Percentiles rank a stretch among this genome's conserved stretches.
Conservation (phyloP, 2,113 vertebrate genomes). For the Promerops cafer region DNA sequence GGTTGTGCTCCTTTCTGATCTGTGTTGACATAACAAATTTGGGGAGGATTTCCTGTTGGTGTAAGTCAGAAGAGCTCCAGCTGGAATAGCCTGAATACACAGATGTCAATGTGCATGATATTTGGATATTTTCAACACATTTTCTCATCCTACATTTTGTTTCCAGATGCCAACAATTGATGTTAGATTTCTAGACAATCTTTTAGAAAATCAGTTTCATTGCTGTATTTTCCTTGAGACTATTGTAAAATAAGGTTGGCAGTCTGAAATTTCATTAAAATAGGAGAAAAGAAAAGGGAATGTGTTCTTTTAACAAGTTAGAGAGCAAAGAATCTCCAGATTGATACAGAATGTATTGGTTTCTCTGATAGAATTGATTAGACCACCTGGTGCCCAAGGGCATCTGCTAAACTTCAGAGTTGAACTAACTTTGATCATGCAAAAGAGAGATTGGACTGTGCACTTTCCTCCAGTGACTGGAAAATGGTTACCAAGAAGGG, state of each 20-base stretch:
- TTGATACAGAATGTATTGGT: conserved; percentile 38
- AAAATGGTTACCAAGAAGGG: conserved; percentile 30
- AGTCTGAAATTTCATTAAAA: conserved; percentile 21
- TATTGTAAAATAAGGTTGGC: neutral
- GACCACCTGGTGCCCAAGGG: conserved; percentile 51
- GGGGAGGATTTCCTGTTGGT: neutral
- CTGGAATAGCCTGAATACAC: neutral
- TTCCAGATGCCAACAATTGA: neutral
- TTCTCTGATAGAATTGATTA: conserved; percentile 22
- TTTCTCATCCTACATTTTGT: neutral
- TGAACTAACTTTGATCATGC: conserved; percentile 46
- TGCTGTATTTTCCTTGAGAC: neutral
- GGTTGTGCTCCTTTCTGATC: neutral
- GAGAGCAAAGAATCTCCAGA: neutral
- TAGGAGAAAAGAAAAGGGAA: neutral
- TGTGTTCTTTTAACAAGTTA: conserved; percentile 2
- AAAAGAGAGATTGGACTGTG: conserved; percentile 29
- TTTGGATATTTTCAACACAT: neutral
- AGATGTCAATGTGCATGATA: neutral
- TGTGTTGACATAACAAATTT: neutral
- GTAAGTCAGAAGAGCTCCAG: neutral
- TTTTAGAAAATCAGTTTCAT: neutral
- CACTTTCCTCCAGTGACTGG: conserved; percentile 30
- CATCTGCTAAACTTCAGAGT: conserved; percentile 46
- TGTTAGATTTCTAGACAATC: neutral